Percentiles rank a stretch among this genome's conserved stretches.
Evolutionary conservation across 2,113 vertebrate genomes (phyloP).

Genomic region (Phrynosoma blainvillii): DNA sequence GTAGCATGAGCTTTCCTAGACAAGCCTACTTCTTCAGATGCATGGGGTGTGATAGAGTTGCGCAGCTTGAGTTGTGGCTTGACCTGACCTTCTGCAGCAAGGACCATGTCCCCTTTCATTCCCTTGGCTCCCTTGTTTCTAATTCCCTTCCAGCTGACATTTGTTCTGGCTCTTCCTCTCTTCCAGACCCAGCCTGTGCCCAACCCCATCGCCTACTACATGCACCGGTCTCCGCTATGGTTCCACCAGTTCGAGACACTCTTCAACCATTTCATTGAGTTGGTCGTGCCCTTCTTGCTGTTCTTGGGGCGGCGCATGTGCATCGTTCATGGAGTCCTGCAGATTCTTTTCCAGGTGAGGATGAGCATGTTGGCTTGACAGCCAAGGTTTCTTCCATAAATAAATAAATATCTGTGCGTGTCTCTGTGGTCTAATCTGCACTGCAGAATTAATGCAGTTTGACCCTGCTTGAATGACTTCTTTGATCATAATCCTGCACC

Average conservation of each 20-base stretch:
- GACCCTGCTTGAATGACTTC: no score
- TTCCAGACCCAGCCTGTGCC: slow-evolving; percentile 94
- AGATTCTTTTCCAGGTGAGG: slow-evolving; percentile 94
- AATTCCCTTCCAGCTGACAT: background rate
- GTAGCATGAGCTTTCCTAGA: no score
- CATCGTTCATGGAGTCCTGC: slow-evolving; percentile 80
- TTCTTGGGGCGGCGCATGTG: slow-evolving; percentile 88
- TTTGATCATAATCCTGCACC: no score
- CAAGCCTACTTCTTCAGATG: no score
- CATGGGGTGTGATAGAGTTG: no score
- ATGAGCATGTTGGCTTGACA: rapidly evolving
- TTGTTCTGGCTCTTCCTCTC: rapidly evolving
- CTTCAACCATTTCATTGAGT: slow-evolving; percentile 91
- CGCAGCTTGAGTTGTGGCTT: no score
- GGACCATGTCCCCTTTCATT: no score
- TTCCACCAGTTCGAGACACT: slow-evolving; percentile 88
- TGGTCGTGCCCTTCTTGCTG: slow-evolving; percentile 87
- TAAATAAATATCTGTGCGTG: no score
- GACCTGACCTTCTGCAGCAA: no score
- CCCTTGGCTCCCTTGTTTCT: no score
- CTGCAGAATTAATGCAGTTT: no score
- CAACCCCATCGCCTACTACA: slow-evolving; percentile 90
- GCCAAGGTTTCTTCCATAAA: rapidly evolving
- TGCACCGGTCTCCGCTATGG: slow-evolving; percentile 90
- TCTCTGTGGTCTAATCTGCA: no score